Percentiles rank a stretch among this genome's conserved stretches.
Evolutionary conservation across 2,888 invertebrate genomes (phyloP).

Genomic region (Julus scandinavius): DNA sequence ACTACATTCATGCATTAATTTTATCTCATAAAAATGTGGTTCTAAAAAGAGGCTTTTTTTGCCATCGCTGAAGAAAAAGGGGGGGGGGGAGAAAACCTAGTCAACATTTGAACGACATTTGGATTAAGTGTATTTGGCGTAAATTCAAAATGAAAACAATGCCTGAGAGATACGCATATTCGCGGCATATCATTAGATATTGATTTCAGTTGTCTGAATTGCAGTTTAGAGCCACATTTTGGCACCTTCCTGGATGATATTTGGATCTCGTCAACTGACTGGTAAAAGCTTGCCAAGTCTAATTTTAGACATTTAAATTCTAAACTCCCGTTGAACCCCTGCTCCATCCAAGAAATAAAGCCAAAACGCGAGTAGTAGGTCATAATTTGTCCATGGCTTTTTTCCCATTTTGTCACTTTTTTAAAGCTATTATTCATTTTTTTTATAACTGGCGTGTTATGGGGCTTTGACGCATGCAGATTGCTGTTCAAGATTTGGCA

Average conservation of each 20-base stretch:
- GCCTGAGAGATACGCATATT: not conserved
- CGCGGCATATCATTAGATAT: not conserved
- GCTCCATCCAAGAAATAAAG: not conserved
- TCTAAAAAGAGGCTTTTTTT: not conserved
- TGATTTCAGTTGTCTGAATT: not conserved
- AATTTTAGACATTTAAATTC: not conserved
- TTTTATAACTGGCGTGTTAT: not conserved
- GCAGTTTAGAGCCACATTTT: not conserved
- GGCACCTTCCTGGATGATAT: not conserved
- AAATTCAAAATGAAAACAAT: not conserved
- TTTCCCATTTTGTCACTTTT: not conserved
- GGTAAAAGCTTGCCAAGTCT: not conserved
- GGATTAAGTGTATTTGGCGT: not conserved
- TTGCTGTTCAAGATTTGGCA: constrained; percentile 5
- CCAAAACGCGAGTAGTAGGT: not conserved
- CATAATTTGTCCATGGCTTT: not conserved
- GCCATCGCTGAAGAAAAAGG: not conserved
- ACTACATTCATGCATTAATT: constrained; percentile 1
- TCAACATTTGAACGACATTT: not conserved
- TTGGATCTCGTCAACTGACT: not conserved
- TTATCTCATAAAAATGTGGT: not conserved
- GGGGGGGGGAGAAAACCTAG: no score
- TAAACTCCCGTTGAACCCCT: not conserved
- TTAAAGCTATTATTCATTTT: not conserved
- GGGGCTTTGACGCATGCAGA: not conserved